Evolutionary conservation across 2,113 vertebrate species (phyloP).

Genomic region (Struthidea cinerea): DNA sequence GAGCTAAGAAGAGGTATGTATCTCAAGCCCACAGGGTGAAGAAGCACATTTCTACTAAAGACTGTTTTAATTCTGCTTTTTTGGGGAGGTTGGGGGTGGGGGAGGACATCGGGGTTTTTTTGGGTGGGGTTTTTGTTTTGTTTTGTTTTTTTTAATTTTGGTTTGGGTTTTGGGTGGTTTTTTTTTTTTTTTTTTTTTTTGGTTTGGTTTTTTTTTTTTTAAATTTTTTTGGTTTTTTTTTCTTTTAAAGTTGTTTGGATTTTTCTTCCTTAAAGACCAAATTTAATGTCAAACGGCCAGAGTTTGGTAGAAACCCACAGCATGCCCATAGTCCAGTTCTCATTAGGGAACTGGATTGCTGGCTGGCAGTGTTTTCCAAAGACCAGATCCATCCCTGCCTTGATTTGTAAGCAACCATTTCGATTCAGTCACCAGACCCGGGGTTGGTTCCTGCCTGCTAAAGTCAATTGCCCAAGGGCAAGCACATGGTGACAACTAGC

Average conservation of each 20-base stretch:
- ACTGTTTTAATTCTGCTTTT: neutral
- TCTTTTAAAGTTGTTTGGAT: rapidly evolving
- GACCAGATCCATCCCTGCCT: neutral
- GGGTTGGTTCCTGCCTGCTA: neutral
- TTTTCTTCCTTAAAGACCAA: neutral
- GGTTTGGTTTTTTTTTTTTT: neutral
- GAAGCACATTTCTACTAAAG: neutral
- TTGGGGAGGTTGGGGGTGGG: rapidly evolving
- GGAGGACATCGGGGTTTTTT: neutral
- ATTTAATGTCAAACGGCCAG: neutral
- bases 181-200: neutral
- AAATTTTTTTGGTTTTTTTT: neutral
- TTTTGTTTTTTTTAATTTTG: neutral
- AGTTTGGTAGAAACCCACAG: neutral
- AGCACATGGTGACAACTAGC: neutral
- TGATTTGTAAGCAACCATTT: neutral
- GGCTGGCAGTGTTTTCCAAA: neutral
- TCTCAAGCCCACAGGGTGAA: neutral
- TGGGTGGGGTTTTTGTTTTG: neutral
- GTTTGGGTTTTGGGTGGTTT: neutral
- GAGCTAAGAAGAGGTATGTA: neutral
- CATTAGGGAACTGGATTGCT: neutral
- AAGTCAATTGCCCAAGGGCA: neutral
- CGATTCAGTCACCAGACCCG: neutral
- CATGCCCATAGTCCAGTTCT: neutral